These are phyloP conservation scores for Perca schrenkii DNA, from an alignment of 2,113 vertebrate genomes.

Conservation along the genomic window DNA sequence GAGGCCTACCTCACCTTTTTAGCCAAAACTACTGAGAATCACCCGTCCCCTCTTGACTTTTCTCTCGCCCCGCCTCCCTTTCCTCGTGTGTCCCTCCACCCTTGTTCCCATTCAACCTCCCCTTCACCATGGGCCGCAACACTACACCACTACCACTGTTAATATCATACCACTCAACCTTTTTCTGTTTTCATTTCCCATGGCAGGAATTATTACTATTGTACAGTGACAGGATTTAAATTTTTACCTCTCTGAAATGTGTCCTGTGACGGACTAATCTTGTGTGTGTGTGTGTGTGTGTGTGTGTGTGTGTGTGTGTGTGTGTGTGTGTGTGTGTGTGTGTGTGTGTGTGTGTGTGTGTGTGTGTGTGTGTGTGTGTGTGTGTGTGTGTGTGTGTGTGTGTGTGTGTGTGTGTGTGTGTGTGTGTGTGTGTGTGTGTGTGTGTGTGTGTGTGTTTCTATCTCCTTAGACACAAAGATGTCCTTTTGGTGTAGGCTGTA, in stretches of 20 bases:
- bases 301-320: conserved; percentile 37
- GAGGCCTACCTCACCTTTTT: conserved; percentile 88
- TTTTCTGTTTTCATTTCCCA: conserved; percentile 53
- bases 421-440: conserved; percentile 34
- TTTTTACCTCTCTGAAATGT: conserved; percentile 45
- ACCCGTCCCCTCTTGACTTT: conserved; percentile 33
- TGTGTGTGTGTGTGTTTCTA: conserved; percentile 49
- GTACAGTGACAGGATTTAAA: conserved; percentile 65
- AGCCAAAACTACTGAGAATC: conserved; percentile 87
- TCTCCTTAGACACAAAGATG: conserved; percentile 13
- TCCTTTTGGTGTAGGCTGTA: conserved; percentile 42
- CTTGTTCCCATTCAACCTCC: not conserved
- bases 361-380: conserved; percentile 43
- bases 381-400: conserved; percentile 29
- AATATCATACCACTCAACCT: conserved; percentile 59
- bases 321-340: not conserved
- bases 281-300: conserved; percentile 10
- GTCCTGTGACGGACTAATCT: conserved; percentile 23
- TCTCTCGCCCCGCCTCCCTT: not conserved
- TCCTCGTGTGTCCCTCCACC: conserved; percentile 15
- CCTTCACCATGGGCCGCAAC: conserved; percentile 64
- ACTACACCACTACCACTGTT: conserved; percentile 71
- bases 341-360: conserved; percentile 33
- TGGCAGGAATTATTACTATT: conserved; percentile 74
- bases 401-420: conserved; percentile 45